Base-by-base conservation (phyloP, 1,140 invertebrate genomes). In the Phymastichus coffea region DNA sequence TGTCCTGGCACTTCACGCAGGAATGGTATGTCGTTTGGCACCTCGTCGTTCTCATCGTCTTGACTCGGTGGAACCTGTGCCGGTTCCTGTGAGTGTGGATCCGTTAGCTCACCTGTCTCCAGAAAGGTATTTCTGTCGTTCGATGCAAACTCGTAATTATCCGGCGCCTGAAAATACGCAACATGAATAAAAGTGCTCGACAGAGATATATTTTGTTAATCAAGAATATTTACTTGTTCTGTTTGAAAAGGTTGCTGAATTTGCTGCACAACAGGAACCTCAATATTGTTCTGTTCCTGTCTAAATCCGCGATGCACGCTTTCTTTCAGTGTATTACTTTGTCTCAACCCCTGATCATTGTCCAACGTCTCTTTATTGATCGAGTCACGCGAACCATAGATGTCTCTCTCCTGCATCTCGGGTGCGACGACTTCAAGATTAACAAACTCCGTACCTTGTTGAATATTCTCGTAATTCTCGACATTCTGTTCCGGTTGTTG, bases 11-110 rank as follows among this genome's bases (percentile, higher is more conserved):
- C 77, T 55, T 80, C 77, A 0, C 77, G 67, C 25, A 77, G 26
- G 25, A 80, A 80, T 1, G 78, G 78, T 63, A 80, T 80, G 63
- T 80, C 78, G 12, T 70, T 77, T 15, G 78, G 77, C 14, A 77
- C 77, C 61, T 80, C 78, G 15, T 80, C 78, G 12, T 79, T 80
- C 38, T 79, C 77, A 23, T 80, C 78, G n/a, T 80, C 77, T 47
- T 79, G 77, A 51, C 67, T 77, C 2, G 71, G 69, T 0, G 76
- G 70, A 10, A 66, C 68, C 0, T 69, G 54, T 41, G 77, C 72
- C n/a, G 75, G 75, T 17, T 78, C 75, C 40, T 74, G 72, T 4
- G 54, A 62, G 63, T 80, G 78, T 2, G 76, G 73, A 60, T 80
- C 78, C 0, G 78, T 80, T 8, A 80, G 43, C 46, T 80, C 78